Evolutionary conservation across 2,797 vertebrate genomes (phyloP), one percentile per base, ranked within the genome.

Genomic region (Atherinosoma microstoma): DNA sequence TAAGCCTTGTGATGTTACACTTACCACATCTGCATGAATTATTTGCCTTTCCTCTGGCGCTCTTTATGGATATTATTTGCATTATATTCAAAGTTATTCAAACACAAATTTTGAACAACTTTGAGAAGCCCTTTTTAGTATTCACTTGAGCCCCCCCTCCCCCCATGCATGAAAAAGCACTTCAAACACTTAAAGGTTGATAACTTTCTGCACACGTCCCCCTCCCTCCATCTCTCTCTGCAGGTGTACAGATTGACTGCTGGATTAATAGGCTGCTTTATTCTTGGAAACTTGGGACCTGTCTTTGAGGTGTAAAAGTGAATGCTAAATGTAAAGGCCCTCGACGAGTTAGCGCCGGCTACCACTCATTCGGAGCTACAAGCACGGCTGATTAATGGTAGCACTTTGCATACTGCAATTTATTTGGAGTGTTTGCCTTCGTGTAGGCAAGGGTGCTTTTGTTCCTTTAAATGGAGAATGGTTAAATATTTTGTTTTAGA

Each of bases 351-450:
- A 73, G 61, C 59, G 76, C 53, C 76, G 45, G 75, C 70, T 29
- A 73, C 69, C 67, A 49, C 75, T 82, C 30, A 64, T 78, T 80
- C 59, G 63, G 64, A 85, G 72, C 78, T 64, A 63, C 76, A 34
- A 63, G 78, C 64, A 3, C 47, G 4, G 42, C 24, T 86, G 84
- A 91, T 90, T 91, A 85, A 91, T 85, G 77, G 71, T 27, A 79
- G 78, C 87, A 90, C 81, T 91, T 82, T 89, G 82, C 83, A 76
- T 83, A 76, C 84, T 65, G 81, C 90, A 84, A 81, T 88, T 81
- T 84, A 75, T 91, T 76, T 74, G 67, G 79, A 91, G 86, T 68
- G 84, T 87, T 87, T 84, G 75, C 78, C 70, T 80, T 57, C 30
- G 3, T 69, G 70, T 73, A 69, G 74, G 80, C 73, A 40, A 35